Base-by-base conservation (phyloP, 2,797 vertebrate genomes). In the Spondyliosoma cantharus region DNA sequence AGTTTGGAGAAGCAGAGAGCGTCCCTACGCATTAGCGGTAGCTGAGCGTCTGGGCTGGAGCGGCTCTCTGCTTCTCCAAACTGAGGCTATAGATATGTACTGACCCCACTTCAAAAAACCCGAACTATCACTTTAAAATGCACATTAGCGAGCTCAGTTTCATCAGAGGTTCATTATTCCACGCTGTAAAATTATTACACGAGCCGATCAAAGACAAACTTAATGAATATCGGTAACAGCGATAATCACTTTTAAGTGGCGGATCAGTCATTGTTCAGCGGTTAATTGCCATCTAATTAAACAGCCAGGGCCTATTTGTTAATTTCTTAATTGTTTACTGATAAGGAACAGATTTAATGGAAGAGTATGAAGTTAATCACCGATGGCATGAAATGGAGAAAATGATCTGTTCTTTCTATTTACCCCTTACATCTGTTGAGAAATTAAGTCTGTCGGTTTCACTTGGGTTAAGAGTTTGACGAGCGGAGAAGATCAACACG, bases 211-310 rank as follows among this genome's bases (percentile, higher is more conserved):
- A 29, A 72, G 57, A 78, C 63, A 17, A 56, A 50, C 22, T 37
- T 80, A 75, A 87, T 78, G 75, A 69, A 54, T 52, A 62, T 42
- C 48, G 48, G 25, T 27, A 69, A 46, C 43, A 57, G 16, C 71
- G 27, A 74, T 80, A 65, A 71, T 43, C 65, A 56, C 11, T 76
- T 72, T 37, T 20, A 74, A 68, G 58, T 56, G 52, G 77, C 12
- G 46, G 68, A 80, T 88, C 42, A 54, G 57, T 78, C 70, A 71
- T 53, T 70, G 75, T 83, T 82, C 60, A 32, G 64, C 56, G n/a
- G 32, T 37, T 84, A 72, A 84, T 80, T 73, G 15, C 42, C 46
- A 69, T 58, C 52, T 76, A 66, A 74, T 70, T 59, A 63, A 67
- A 67, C 29, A 62, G 13, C 8, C 1, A 37, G 17, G 52, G 52